A percentile compares a stretch with the other conserved stretches of the same genome.
Evolutionary conservation across 30 jellyfish, hydroid and myxozoan genomes (phyloP).

Genomic region (Sanderia malayensis): DNA sequence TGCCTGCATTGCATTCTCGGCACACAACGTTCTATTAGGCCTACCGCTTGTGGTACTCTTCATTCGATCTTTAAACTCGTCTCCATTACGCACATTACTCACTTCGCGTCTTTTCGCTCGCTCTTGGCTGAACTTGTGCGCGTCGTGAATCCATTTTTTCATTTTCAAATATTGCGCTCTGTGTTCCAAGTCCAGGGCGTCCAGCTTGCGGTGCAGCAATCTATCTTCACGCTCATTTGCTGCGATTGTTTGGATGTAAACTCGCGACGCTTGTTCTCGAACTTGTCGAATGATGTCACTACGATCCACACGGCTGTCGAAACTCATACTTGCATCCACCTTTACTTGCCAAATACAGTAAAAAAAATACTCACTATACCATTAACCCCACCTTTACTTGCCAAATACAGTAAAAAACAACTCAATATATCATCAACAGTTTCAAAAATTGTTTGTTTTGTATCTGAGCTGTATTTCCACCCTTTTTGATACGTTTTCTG

Average conservation of each 20-base stretch:
- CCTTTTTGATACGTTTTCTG: no score
- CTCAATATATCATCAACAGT: no score
- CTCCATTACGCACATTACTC: not conserved
- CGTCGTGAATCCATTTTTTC: conserved; percentile 51
- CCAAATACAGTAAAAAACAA: no score
- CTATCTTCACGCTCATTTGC: conserved; percentile 66
- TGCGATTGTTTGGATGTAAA: conserved; percentile 55
- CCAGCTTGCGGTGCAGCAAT: conserved; percentile 36
- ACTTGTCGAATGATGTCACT: conserved; percentile 35
- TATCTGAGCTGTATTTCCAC: no score
- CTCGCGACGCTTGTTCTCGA: conserved; percentile 71
- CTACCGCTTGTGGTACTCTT: not conserved
- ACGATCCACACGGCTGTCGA: conserved; percentile 17
- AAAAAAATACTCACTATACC: no score
- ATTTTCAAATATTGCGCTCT: conserved; percentile 57
- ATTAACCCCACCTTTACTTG: no score
- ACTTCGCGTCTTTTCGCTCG: conserved; percentile 28
- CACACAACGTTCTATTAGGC: not conserved
- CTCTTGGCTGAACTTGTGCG: conserved; percentile 18
- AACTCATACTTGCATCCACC: not conserved
- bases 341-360: no score
- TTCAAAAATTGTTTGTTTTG: no score
- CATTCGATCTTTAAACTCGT: not conserved
- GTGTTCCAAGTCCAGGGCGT: conserved; percentile 60
- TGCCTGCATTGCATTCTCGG: not conserved